Conservation (phyloP, 2,888 invertebrate species). For the Yponomeuta evonymella region DNA sequence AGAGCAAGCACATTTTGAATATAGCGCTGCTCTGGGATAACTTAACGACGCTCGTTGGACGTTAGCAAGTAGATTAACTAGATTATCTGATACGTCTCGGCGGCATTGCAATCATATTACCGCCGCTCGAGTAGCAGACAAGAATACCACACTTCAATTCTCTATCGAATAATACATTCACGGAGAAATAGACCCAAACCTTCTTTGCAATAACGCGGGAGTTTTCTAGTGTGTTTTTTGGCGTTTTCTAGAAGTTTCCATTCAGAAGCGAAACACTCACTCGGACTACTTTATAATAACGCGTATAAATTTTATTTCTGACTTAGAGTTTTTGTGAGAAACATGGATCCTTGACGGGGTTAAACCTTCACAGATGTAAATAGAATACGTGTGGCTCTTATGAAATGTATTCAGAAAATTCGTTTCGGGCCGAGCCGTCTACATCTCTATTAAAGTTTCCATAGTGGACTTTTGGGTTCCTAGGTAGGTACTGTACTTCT, state of each 20-base stretch:
- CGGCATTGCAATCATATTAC: background rate
- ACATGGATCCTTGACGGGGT: no score
- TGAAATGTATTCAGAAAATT: no score
- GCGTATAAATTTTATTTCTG: background rate
- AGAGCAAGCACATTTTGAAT: background rate
- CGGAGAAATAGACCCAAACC: background rate
- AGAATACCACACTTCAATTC: background rate
- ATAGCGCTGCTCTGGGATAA: background rate
- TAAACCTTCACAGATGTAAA: no score
- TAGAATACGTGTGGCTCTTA: no score
- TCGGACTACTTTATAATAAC: background rate
- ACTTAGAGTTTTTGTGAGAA: no score
- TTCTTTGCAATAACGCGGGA: background rate
- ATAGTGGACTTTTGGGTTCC: no score
- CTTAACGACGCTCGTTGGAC: background rate
- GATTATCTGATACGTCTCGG: background rate
- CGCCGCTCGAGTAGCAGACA: background rate
- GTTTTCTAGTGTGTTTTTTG: background rate
- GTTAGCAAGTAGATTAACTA: background rate
- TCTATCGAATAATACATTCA: background rate
- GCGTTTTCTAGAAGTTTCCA: background rate
- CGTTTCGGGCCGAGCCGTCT: no score
- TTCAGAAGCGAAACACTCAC: background rate
- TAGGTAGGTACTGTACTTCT: no score
- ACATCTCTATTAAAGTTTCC: no score